These are phyloP conservation scores for Folsomia candida DNA, from an alignment of 2,888 invertebrate genomes.

Conservation along the genomic window DNA sequence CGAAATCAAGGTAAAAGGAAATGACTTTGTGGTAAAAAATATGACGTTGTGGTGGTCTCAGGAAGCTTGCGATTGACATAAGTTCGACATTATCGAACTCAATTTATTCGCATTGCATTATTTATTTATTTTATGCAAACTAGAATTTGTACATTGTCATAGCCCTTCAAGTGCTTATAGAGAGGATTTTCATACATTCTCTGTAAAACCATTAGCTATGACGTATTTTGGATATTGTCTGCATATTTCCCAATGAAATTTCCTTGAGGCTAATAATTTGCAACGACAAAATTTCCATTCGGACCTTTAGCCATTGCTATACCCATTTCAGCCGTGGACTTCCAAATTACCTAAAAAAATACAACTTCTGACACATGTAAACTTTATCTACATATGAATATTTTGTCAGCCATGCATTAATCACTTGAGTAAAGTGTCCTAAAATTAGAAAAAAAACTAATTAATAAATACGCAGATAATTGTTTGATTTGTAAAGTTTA, in stretches of 20 bases:
- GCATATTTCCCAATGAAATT: constrained; percentile 58
- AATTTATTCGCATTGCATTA: too few relatives aligned
- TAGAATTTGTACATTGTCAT: too few relatives aligned
- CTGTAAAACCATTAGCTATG: too few relatives aligned
- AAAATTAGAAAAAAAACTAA: constrained; percentile 22
- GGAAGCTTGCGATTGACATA: too few relatives aligned
- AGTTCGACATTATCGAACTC: too few relatives aligned
- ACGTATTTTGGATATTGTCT: constrained; percentile 43
- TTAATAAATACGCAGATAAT: background rate
- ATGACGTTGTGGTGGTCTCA: too few relatives aligned
- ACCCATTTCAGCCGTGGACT: constrained; percentile 69
- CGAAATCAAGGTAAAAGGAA: too few relatives aligned
- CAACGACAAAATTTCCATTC: constrained; percentile 67
- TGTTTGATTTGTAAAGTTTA: background rate
- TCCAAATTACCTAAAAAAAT: constrained; percentile 59
- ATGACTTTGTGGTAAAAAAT: too few relatives aligned
- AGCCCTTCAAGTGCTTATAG: too few relatives aligned
- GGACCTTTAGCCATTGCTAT: constrained; percentile 65
- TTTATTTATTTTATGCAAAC: too few relatives aligned
- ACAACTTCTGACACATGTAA: background rate
- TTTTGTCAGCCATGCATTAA: constrained; percentile 54
- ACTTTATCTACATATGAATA: background rate
- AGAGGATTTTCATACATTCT: too few relatives aligned
- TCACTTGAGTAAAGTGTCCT: constrained; percentile 81
- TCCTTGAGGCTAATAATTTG: constrained; percentile 86